Evolutionary conservation across 1,140 invertebrate genomes (phyloP).

Genomic region (Samia ricini): DNA sequence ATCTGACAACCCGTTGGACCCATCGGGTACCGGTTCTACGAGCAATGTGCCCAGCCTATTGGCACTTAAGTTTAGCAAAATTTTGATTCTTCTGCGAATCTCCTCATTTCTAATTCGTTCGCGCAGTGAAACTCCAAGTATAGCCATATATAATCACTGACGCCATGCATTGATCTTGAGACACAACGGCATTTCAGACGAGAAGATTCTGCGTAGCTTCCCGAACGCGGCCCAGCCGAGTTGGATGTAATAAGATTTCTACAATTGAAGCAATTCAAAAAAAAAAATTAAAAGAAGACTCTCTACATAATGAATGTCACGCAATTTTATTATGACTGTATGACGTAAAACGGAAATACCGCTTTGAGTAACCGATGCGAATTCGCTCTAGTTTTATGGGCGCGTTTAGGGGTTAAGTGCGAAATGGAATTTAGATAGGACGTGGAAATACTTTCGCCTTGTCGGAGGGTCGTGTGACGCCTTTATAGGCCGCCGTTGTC

Average conservation of each 20-base stretch:
- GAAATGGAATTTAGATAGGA: conserved; percentile 28
- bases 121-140: too few species aligned
- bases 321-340: conserved; percentile 22
- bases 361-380: conserved; percentile 17
- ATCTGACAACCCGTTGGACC: too few species aligned
- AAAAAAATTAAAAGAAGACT: conserved; percentile 19
- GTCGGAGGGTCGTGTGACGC: conserved; percentile 13
- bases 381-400: conserved; percentile 26
- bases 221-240: too few species aligned
- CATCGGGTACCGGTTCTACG: too few species aligned
- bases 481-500: conserved; percentile 16
- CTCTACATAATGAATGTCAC: conserved; percentile 14
- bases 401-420: conserved; percentile 28
- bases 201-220: too few species aligned
- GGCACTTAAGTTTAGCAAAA: too few species aligned
- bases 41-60: too few species aligned
- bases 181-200: too few species aligned
- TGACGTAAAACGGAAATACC: conserved; percentile 19
- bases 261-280: conserved; percentile 14
- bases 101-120: too few species aligned
- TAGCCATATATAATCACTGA: too few species aligned
- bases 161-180: too few species aligned
- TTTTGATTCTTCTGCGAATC: too few species aligned
- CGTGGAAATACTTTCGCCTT: conserved; percentile 19
- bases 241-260: background rate